These are phyloP conservation scores for Catalaphyllia jardinei DNA, from an alignment of 64 coral and sea anemone species.

Conservation along the genomic window DNA sequence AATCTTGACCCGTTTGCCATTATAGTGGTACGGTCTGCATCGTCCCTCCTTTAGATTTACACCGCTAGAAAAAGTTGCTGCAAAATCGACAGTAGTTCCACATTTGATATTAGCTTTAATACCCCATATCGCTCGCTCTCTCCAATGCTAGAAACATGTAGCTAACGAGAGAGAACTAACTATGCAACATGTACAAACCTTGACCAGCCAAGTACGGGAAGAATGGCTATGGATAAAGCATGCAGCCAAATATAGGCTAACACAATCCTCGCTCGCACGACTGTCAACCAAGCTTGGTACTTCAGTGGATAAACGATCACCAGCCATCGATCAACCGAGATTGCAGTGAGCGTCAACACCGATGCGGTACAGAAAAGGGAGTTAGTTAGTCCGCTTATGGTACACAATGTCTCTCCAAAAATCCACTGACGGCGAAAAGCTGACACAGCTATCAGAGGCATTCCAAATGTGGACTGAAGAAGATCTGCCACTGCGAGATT, in stretches of 20 bases:
- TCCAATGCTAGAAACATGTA: not conserved
- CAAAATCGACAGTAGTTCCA: no score
- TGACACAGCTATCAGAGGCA: slow-evolving; percentile 74
- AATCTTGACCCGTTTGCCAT: no score
- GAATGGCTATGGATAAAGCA: slow-evolving; percentile 31
- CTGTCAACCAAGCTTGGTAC: slow-evolving; percentile 37
- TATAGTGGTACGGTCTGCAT: no score
- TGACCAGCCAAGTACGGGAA: slow-evolving; percentile 69
- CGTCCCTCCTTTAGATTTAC: no score
- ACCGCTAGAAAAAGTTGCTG: no score
- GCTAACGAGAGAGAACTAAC: not conserved
- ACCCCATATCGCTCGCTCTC: no score
- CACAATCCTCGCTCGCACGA: slow-evolving; percentile 8
- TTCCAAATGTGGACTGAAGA: slow-evolving; percentile 50
- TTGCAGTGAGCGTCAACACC: slow-evolving; percentile 63
- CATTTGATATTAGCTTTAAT: no score
- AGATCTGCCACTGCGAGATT: slow-evolving; percentile 81
- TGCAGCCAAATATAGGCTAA: slow-evolving; percentile 62
- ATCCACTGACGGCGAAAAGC: slow-evolving; percentile 57
- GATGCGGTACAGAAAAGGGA: slow-evolving; percentile 77
- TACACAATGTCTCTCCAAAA: slow-evolving; percentile 54
- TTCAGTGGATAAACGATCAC: slow-evolving; percentile 47
- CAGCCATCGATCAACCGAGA: slow-evolving; percentile 73
- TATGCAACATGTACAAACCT: not conserved
- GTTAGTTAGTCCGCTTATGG: slow-evolving; percentile 66